Evolutionary conservation across 23 tunicate genomes (phyloP), one percentile per base, ranked within the genome.

Genomic region (Trididemnum nubilum): DNA sequence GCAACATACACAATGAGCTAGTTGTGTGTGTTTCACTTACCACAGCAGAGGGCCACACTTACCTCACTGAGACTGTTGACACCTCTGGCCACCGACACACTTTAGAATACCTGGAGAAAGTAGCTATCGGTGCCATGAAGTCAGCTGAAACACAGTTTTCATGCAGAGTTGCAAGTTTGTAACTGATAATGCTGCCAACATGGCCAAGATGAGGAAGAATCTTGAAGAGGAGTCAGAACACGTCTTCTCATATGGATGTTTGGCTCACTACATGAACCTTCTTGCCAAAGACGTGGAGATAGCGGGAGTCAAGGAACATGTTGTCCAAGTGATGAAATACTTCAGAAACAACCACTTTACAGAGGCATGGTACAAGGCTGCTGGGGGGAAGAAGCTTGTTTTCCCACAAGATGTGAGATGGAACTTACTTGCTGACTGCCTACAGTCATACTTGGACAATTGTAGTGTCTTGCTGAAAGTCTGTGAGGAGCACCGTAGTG

Each of bases 361-460:
- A 30, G 74, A 36, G 5, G 74, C 74, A 28, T 69, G 74, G 74
- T 69, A 28, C 74, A 69, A 69, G 74, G 37, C 29, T 28, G 74
- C 74, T 12, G 39, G 74, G 7, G 74, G 74, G 7, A 69, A 69
- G 4, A 37, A 36, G 15, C 38, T 69, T 12, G 74, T 69, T 7
- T n/a, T 69, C 9, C 74, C 12, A 28, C 74, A 69, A 69, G 74
- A 69, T 69, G 74, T 69, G 39, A 36, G 74, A 69, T 69, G 74
- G 74, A 69, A 69, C 69, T 9, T 24, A 9, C 29, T 61, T 9
- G 69, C 69, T 9, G 69, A 61, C 22, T n/a, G 23, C 24, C 15
- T 61, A 9, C 23, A 61, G 24, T 28, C 7, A 12, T 33, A 69
- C 74, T 69, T 29, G 38, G 9, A 69, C 7, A 69, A 32, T 37